Evolutionary conservation across 2,888 invertebrate species (phyloP), one percentile per base, ranked within the genome.

Genomic region (Phragmatobia fuliginosa): DNA sequence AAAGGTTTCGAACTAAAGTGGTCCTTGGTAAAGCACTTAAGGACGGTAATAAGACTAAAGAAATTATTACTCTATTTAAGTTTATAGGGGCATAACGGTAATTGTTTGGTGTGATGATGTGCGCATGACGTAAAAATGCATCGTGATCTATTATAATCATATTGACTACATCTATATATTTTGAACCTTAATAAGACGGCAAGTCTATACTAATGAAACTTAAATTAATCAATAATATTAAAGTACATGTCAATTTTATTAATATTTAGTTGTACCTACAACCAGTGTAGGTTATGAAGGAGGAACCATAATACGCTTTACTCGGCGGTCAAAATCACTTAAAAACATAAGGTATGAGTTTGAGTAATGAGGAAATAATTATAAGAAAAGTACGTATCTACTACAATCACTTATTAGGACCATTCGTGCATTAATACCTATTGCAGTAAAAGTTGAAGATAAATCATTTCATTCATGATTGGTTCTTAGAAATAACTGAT

Each of bases 381-480:
- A 8, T 28, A 36, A 41, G 10, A 6, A 59, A 18, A 32, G 32
- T 63, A 63, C 7, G 18, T 28, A 11, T 2, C 10, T n/a, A n/a
- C n/a, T n/a, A 0, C 25, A 59, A 14, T 41, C 41, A 33, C 5
- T 32, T 18, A 49, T 49, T 66, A 16, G 28, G 33, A n/a, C 32
- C 28, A 0, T 49, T 18, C 14, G 41, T 49, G 8, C 11, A 1
- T 32, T 60, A 45, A 33, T 25, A 52, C 52, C 16, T 52, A 69
- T 52, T 67, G 38, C 32, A 64, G 14, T 31, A 38, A 38, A 63
- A 33, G 59, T 61, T 69, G 59, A 64, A 64, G 25, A 31, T 66
- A 70, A 66, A 64, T 66, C 59, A 68, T 67, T 71, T 70, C 32
- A 6, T 5, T 62, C 49, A 64, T 69, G 72, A 73, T 78, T 67